Conservation (phyloP, 2,113 vertebrate species). For the Rynchops niger region DNA sequence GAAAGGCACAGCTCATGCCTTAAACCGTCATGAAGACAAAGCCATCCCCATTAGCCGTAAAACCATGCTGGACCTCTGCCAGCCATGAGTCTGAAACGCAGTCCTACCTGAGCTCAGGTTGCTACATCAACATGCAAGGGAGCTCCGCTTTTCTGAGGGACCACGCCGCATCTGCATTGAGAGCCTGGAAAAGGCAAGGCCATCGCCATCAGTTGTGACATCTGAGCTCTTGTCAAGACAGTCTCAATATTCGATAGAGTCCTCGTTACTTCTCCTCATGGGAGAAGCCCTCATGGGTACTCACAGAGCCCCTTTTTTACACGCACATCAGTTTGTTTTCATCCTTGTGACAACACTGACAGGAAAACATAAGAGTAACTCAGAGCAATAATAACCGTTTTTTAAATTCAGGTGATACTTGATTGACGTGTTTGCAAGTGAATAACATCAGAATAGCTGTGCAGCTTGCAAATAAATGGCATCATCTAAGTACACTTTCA, state of each 20-base stretch:
- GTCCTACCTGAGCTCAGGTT: neutral
- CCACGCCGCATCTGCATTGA: accelerated
- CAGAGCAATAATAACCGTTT: neutral
- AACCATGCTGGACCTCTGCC: neutral
- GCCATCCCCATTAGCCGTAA: accelerated
- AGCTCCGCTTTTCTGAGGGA: neutral
- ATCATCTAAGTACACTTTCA: neutral
- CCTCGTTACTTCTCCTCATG: accelerated
- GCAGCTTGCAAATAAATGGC: neutral
- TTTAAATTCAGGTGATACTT: neutral
- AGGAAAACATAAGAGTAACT: neutral
- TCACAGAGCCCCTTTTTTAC: neutral
- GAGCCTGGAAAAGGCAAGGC: neutral
- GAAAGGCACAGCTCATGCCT: neutral
- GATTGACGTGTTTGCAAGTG: neutral
- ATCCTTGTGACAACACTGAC: neutral
- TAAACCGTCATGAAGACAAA: neutral
- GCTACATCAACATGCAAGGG: neutral
- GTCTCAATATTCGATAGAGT: neutral
- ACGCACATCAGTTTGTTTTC: neutral
- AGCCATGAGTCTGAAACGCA: accelerated
- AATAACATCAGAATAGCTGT: neutral
- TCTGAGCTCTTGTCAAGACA: neutral
- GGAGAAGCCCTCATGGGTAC: neutral
- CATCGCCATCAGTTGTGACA: neutral